Evolutionary conservation across 2,113 vertebrate genomes (phyloP), one percentile per base, ranked within the genome.

Genomic region (Atractosteus spatula): DNA sequence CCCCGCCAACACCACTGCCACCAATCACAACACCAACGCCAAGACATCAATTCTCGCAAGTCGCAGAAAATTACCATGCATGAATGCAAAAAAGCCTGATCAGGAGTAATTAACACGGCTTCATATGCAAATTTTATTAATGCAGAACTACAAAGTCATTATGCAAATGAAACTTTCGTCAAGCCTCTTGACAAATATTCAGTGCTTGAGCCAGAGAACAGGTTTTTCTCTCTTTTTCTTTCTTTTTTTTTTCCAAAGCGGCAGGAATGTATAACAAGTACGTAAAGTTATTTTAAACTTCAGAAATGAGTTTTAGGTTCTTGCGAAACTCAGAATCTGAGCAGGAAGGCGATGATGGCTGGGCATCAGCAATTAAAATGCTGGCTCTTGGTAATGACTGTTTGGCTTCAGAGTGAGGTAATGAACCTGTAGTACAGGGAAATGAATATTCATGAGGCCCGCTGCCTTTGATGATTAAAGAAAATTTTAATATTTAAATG

Each of bases 71-170:
- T 98, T 97, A 97, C 95, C 95, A 98, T 98, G 95, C 96, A 97
- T 97, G 96, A 97, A 98, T 98, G 96, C 97, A 98, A 97, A 97
- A 90, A 96, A 96, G 94, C 94, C 96, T 98, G 97, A 98, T 98
- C 97, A 98, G 95, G 94, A 98, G 96, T 98, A 97, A 98, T 98
- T 98, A 98, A 98, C 97, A 96, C 93, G 93, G 96, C 96, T 98
- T 98, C 95, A 97, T 98, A 98, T 98, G 97, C 96, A 97, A 98
- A 98, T 98, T 95, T 95, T 98, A 98, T 97, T 98, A 98, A 98
- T 97, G 96, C 95, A 97, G 95, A 97, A 98, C 96, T 98, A 98
- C 97, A 98, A 97, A 98, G 95, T 98, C 95, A 97, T 98, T 98
- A 98, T 98, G 97, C 95, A 97, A 97, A 98, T 98, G 89, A 94